Percentiles rank a stretch among this genome's conserved stretches.
These are phyloP conservation scores for Pheosia gnoma DNA, from an alignment of 2,888 invertebrate species.

Conservation along the genomic window DNA sequence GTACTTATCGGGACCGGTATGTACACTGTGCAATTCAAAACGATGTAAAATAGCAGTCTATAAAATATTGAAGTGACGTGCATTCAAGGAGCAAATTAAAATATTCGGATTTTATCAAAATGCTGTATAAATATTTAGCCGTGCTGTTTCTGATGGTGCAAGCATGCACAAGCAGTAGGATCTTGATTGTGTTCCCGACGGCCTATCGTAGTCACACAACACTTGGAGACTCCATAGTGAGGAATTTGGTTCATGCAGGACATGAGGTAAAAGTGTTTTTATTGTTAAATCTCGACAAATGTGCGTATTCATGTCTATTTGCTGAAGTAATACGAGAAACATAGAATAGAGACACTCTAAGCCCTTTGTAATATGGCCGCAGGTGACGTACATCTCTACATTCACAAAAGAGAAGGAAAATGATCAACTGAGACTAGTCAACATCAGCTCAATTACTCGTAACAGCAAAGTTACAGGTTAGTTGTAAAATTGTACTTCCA, in stretches of 20 bases:
- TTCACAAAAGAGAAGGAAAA: constrained; percentile 34
- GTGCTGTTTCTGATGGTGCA: constrained; percentile 22
- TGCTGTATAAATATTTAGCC: constrained; percentile 19
- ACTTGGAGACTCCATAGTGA: constrained; percentile 53
- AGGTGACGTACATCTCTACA: constrained; percentile 62
- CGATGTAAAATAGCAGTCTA: neutral
- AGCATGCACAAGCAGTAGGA: constrained; percentile 27
- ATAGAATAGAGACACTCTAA: neutral
- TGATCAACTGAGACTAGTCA: constrained; percentile 41
- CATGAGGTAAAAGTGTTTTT: constrained; percentile 46
- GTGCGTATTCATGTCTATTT: too few relatives aligned
- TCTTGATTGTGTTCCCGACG: constrained; percentile 54
- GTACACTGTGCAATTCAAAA: neutral
- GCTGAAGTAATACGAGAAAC: too few relatives aligned
- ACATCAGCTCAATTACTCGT: constrained; percentile 40
- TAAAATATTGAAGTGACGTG: neutral
- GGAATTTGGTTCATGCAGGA: constrained; percentile 47
- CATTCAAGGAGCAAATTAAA: neutral
- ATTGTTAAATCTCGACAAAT: too few relatives aligned
- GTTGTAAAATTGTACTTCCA: neutral
- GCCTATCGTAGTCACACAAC: constrained; percentile 49
- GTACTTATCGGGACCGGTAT: neutral
- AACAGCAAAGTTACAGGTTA: constrained; percentile 2
- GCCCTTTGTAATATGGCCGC: neutral
- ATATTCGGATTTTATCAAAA: neutral